phyloP scores from a whole-genome alignment of 2,797 vertebrate genomes.

The Trichosurus vulpecula region DNA sequence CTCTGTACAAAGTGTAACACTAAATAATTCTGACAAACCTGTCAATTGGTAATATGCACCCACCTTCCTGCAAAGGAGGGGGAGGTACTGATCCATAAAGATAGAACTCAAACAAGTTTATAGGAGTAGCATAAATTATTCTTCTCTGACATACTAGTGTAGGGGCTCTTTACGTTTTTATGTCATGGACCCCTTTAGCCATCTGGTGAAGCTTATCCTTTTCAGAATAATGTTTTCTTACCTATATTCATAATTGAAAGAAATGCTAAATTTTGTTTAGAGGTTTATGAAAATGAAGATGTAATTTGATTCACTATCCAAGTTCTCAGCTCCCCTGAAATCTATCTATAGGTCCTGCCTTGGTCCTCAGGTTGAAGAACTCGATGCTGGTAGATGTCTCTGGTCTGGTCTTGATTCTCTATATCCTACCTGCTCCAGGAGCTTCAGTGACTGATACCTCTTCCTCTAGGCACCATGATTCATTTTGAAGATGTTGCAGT shows the following conservation, averaged over 20 bases:
- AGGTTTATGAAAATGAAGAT: neutral
- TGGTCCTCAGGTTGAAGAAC: neutral
- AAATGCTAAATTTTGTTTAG: neutral
- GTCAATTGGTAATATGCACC: neutral
- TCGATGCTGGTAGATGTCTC: neutral
- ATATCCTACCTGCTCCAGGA: neutral
- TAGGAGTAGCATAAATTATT: neutral
- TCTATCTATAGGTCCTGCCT: neutral
- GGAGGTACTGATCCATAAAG: neutral
- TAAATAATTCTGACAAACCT: neutral
- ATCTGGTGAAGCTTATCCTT: neutral
- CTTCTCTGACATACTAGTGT: neutral
- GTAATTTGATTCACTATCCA: neutral
- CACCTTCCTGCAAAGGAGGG: neutral
- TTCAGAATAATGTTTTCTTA: neutral
- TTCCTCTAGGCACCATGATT: neutral
- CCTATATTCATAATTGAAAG: neutral
- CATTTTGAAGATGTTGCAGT: neutral
- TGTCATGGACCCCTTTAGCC: neutral
- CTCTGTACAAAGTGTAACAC: neutral
- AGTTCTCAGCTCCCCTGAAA: neutral
- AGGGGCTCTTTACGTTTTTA: neutral
- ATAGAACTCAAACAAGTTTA: neutral
- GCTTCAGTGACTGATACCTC: neutral
- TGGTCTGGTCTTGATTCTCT: neutral